These are phyloP conservation scores for Suncus etruscus DNA, from an alignment of 2,113 vertebrate species.

Conservation along the genomic window DNA sequence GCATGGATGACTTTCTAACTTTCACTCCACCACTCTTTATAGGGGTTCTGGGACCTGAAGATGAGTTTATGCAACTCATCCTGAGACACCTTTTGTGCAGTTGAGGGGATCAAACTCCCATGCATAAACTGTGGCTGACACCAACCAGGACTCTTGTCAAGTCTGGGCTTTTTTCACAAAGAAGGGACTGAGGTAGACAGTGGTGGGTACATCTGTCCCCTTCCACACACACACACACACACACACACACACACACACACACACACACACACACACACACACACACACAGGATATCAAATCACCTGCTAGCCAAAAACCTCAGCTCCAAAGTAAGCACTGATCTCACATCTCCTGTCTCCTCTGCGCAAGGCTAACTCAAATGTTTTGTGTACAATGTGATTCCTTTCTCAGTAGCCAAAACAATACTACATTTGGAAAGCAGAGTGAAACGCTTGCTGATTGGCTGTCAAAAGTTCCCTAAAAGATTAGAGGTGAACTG, in stretches of 20 bases:
- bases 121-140: background rate
- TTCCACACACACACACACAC: no score
- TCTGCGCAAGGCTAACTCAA: background rate
- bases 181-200: background rate
- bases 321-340: background rate
- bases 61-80: background rate
- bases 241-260: no score
- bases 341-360: background rate
- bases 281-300: no score
- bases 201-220: no score
- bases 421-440: slow-evolving; percentile 58
- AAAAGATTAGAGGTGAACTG: slow-evolving; percentile 53
- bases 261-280: no score
- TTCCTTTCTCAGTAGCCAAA: slow-evolving; percentile 51
- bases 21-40: no score
- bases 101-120: background rate
- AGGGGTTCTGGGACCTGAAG: no score
- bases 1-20: background rate
- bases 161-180: no score
- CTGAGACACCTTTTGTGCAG: background rate
- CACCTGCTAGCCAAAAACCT: background rate
- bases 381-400: slow-evolving; percentile 21
- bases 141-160: no score
- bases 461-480: slow-evolving; percentile 32
- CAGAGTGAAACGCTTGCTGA: slow-evolving; percentile 27